Conservation (phyloP, 1,140 invertebrate genomes). For the Micrasema longulum region DNA sequence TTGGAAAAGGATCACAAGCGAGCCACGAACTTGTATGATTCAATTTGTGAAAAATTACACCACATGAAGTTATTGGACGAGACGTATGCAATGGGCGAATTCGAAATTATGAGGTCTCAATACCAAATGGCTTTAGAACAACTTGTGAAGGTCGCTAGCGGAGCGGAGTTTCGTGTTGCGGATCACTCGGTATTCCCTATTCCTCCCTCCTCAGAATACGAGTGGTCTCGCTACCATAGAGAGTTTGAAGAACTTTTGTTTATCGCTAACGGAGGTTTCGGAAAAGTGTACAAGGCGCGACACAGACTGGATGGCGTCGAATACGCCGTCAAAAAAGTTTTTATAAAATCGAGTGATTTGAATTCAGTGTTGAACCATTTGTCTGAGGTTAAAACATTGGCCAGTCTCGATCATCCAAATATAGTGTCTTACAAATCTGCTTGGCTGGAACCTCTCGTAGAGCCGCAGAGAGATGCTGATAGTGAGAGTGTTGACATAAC, state of each 20-base stretch:
- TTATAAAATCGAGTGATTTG: constrained; percentile 72
- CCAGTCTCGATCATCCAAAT: constrained; percentile 82
- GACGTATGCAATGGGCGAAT: constrained; percentile 74
- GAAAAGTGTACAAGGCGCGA: constrained; percentile 70
- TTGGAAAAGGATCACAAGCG: constrained; percentile 70
- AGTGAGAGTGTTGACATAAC: no score
- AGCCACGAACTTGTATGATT: constrained; percentile 71
- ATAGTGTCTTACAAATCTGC: constrained; percentile 87
- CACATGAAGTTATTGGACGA: constrained; percentile 76
- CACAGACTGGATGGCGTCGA: constrained; percentile 80
- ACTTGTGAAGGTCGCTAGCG: constrained; percentile 69
- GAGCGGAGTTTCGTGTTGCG: constrained; percentile 63
- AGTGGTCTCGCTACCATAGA: constrained; percentile 76
- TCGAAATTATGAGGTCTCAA: constrained; percentile 73
- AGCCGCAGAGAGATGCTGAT: constrained; percentile 10
- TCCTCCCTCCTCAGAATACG: constrained; percentile 59
- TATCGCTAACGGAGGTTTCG: constrained; percentile 83
- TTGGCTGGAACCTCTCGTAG: constrained; percentile 78
- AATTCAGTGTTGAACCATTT: constrained; percentile 73
- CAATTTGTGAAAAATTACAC: constrained; percentile 73
- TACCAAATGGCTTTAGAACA: constrained; percentile 74
- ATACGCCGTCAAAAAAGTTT: constrained; percentile 88
- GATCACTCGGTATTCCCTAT: constrained; percentile 65
- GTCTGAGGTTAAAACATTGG: constrained; percentile 83
- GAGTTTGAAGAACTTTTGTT: constrained; percentile 81